Evolutionary conservation across 1,140 invertebrate species (phyloP).

Genomic region (Formica exsecta): DNA sequence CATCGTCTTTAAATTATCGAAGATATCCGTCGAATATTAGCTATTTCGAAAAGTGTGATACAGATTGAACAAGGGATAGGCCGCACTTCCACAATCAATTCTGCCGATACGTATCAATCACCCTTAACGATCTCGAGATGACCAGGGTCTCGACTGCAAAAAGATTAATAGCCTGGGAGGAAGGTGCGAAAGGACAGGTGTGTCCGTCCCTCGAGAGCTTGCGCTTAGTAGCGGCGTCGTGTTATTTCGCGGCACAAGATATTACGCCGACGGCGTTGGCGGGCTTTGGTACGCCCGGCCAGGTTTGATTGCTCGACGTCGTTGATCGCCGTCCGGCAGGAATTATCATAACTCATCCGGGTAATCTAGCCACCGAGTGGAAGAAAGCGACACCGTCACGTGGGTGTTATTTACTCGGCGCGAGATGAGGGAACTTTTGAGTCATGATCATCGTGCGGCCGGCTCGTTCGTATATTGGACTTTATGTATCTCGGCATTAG

Average conservation of each 20-base stretch:
- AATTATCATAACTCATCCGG: constrained; percentile 85
- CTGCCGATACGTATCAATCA: constrained; percentile 58
- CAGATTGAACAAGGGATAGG: neutral
- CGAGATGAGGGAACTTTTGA: constrained; percentile 73
- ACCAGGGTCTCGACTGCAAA: constrained; percentile 43
- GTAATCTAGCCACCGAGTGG: constrained; percentile 82
- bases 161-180: constrained; percentile 52
- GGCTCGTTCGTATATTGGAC: constrained; percentile 70
- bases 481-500: constrained; percentile 74
- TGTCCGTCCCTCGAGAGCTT: constrained; percentile 34
- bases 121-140: constrained; percentile 56
- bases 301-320: constrained; percentile 84
- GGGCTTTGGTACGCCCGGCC: constrained; percentile 80
- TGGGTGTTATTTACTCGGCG: constrained; percentile 79
- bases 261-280: constrained; percentile 79
- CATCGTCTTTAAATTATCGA: neutral
- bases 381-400: constrained; percentile 82
- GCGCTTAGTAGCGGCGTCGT: constrained; percentile 12
- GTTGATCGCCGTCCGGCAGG: constrained; percentile 84
- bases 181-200: constrained; percentile 61
- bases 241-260: constrained; percentile 79
- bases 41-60: constrained; percentile 1
- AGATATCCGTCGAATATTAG: neutral
- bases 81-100: constrained; percentile 34
- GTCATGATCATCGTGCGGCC: constrained; percentile 72